These are phyloP conservation scores for Psammodynastes pulverulentus DNA, from an alignment of 2,113 vertebrate species.

Conservation along the genomic window DNA sequence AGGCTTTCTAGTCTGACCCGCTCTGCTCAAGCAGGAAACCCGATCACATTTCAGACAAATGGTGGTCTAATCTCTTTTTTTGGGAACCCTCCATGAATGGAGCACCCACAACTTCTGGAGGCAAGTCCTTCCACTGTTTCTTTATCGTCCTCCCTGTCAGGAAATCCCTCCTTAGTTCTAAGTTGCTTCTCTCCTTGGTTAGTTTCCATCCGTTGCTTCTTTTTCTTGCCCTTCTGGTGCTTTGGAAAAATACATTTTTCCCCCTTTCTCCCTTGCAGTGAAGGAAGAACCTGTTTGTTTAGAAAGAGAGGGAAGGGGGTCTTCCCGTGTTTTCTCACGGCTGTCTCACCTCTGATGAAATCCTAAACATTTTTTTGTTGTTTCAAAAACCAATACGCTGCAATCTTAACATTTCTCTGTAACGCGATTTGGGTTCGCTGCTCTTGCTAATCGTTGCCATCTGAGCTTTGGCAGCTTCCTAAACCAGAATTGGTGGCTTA, in stretches of 20 bases:
- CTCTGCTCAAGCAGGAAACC: neutral
- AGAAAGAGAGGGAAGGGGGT: neutral
- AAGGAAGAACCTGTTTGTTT: neutral
- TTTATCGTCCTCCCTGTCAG: neutral
- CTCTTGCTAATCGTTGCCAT: neutral
- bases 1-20: neutral
- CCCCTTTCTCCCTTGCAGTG: neutral
- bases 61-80: neutral
- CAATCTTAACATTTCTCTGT: neutral
- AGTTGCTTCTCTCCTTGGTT: neutral
- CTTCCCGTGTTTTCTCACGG: no score
- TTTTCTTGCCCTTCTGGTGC: neutral
- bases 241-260: neutral
- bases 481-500: neutral
- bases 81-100: neutral
- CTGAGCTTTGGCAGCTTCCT: neutral
- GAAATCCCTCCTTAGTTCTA: neutral
- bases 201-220: neutral
- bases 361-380: neutral
- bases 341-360: no score
- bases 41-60: neutral
- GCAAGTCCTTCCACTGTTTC: neutral
- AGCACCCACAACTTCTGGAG: neutral
- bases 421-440: neutral
- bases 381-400: neutral